Conservation (phyloP, 1,140 invertebrate genomes). For the Aradophagus sp. region DNA sequence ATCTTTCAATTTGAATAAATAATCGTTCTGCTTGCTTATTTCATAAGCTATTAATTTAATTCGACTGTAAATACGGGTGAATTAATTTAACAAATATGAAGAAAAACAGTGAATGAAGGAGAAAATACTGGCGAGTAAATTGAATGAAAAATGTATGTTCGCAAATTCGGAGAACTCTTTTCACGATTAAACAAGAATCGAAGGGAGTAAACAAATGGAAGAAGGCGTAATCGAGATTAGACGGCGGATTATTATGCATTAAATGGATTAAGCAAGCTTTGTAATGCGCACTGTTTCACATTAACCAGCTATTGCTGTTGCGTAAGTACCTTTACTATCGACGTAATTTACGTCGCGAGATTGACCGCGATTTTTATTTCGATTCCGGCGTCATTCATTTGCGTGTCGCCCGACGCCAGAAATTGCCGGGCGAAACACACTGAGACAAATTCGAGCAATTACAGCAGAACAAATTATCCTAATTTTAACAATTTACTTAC, state of each 20-base stretch:
- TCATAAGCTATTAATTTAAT: too few species aligned
- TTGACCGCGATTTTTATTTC: conserved; percentile 39
- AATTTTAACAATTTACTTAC: conserved; percentile 37
- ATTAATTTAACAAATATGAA: too few species aligned
- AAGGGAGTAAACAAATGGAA: conserved; percentile 24
- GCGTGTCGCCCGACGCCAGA: conserved; percentile 1
- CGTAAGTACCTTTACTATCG: conserved; percentile 28
- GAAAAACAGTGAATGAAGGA: too few species aligned
- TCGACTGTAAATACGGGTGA: too few species aligned
- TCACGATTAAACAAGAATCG: conserved; percentile 12
- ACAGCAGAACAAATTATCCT: conserved; percentile 29
- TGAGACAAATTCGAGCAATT: conserved; percentile 35
- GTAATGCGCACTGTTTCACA: conserved; percentile 22
- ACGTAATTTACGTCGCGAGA: conserved; percentile 26
- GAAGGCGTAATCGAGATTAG: conserved; percentile 23
- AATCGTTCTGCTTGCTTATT: too few species aligned
- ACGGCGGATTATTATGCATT: conserved; percentile 33
- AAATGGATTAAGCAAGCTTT: too few species aligned
- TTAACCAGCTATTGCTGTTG: conserved; percentile 18
- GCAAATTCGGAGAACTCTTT: too few species aligned
- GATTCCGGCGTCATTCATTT: conserved; percentile 29
- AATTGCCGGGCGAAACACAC: conserved; percentile 20
- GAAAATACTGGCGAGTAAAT: too few species aligned
- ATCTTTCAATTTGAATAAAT: too few species aligned
- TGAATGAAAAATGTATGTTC: too few species aligned